phyloP scores from a whole-genome alignment of 2,797 vertebrate species.

The Thunnus albacares region DNA sequence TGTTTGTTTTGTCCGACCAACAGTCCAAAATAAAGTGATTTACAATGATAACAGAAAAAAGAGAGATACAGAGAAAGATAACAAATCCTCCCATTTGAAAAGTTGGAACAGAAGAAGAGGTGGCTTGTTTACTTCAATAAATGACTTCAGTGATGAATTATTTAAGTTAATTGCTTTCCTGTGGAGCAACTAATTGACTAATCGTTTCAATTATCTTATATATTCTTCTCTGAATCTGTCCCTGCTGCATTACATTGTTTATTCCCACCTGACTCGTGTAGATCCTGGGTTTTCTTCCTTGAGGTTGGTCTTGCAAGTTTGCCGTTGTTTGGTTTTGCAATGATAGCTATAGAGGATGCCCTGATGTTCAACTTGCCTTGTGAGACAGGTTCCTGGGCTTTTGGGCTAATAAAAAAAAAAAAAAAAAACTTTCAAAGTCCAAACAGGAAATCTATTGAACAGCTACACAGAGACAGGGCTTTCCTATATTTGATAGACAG shows the following conservation, averaged over 20 bases:
- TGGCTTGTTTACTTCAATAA: not conserved
- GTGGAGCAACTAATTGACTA: not conserved
- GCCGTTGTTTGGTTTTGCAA: conserved; percentile 27
- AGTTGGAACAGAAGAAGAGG: not conserved
- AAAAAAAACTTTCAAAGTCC: conserved; percentile 49
- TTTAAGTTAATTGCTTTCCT: not conserved
- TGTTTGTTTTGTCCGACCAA: not conserved
- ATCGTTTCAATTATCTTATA: not conserved
- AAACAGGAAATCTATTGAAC: conserved; percentile 39
- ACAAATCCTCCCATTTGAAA: not conserved
- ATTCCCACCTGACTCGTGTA: not conserved
- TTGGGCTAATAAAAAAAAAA: conserved; percentile 33
- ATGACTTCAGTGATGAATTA: not conserved
- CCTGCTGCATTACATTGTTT: too few relatives aligned
- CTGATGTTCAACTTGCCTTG: conserved; percentile 44
- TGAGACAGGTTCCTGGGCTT: conserved; percentile 28
- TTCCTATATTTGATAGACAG: conserved; percentile 25
- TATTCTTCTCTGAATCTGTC: not conserved
- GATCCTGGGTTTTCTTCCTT: not conserved
- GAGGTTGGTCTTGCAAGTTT: not conserved
- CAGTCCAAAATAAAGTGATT: not conserved
- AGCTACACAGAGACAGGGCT: conserved; percentile 42
- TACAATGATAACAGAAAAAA: not conserved
- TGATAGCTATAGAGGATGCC: not conserved
- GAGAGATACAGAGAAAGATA: not conserved